Evolutionary conservation across 2,888 invertebrate genomes (phyloP), one percentile per base, ranked within the genome.

Genomic region (Ectobius pallidus): DNA sequence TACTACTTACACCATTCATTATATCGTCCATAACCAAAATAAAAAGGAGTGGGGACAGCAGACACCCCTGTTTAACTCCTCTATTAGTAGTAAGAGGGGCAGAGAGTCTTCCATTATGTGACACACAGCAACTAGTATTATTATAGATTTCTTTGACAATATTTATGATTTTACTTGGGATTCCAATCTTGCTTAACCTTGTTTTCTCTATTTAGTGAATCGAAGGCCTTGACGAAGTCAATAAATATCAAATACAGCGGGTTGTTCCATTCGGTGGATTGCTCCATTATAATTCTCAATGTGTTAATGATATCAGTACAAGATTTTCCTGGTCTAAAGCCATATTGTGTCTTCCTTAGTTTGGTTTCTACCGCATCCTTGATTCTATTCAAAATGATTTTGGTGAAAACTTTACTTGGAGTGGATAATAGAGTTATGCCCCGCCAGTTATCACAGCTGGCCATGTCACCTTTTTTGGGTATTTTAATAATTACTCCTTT

Each of bases 401-500:
- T 39, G 6, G 39, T 39, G 39, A 39, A 39, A 6, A 39, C 39
- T 14, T 39, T 39, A 39, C 39, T 39, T 9, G 39, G 39, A 39
- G 14, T 39, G 14, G 39, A 39, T 14, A 39, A 39, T 39, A 49
- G 6, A 18, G 49, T 49, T 49, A 49, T 49, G 4, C 20, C 49
- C 4, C 49, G 49, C 49, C 49, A 49, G n/a, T 49, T 49, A n/a
- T 49, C 49, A n/a, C 49, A 49, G n/a, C 49, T 49, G 20, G 49
- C n/a, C 4, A n/a, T 6, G 20, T 49, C 16, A 18, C 49, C 20
- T 49, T 49, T 49, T 49, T 49, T 14, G n/a, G 49, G 49, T 49
- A 49, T 49, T 49, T 49, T 49, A n/a, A 49, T 49, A 49, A 49
- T 49, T 49, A 49, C 49, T 49, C 49, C n/a, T 49, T 49, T 49